A percentile compares a stretch with the other conserved stretches of the same genome.
These are phyloP conservation scores for Cydia fagiglandana DNA, from an alignment of 1,140 invertebrate species.

Conservation along the genomic window DNA sequence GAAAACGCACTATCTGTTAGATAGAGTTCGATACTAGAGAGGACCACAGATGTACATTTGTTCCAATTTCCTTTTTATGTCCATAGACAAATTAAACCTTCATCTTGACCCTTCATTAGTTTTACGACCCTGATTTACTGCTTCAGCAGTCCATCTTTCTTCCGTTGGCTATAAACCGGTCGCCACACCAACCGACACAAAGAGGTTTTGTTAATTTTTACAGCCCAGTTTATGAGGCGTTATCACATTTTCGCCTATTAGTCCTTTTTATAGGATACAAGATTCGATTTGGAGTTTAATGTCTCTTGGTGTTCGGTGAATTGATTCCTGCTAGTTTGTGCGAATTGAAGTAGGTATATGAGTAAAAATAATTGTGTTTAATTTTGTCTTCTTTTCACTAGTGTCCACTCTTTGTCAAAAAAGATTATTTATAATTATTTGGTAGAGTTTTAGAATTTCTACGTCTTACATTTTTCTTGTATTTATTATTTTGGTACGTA, in stretches of 20 bases:
- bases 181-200: slow-evolving; percentile 10
- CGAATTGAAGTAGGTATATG: too few species aligned
- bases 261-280: slow-evolving; percentile 6
- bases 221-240: neutral
- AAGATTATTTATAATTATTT: too few species aligned
- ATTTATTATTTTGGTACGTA: too few species aligned
- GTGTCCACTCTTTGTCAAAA: too few species aligned
- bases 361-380: too few species aligned
- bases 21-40: neutral
- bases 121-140: slow-evolving; percentile 17
- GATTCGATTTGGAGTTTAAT: neutral
- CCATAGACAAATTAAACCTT: slow-evolving; percentile 12
- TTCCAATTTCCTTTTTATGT: neutral
- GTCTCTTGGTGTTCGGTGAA: neutral
- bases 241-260: neutral
- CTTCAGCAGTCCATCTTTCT: neutral
- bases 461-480: too few species aligned
- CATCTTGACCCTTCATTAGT: slow-evolving; percentile 15
- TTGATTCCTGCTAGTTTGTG: too few species aligned
- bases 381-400: too few species aligned
- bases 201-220: slow-evolving; percentile 28
- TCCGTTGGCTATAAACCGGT: slow-evolving; percentile 4
- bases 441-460: too few species aligned
- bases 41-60: neutral
- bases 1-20: neutral